Evolutionary conservation across 2,888 invertebrate genomes (phyloP).

Genomic region (Gortyna flavago): DNA sequence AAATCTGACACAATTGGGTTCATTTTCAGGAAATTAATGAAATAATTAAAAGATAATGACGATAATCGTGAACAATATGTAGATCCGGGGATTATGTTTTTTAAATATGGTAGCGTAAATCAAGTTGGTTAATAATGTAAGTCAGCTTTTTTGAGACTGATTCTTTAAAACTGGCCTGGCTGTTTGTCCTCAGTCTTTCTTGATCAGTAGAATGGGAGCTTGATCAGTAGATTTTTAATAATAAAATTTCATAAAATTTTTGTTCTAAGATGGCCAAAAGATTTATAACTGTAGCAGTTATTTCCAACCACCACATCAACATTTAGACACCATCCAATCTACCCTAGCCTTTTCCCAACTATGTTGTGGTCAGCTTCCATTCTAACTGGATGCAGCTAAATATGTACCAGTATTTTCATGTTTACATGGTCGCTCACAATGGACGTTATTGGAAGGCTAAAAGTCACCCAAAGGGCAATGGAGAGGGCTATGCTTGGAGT

Average conservation of each 20-base stretch:
- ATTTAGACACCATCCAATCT: neutral
- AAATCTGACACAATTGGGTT: conserved; percentile 16
- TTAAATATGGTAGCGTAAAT: neutral
- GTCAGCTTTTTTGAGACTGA: neutral
- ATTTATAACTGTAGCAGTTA: neutral
- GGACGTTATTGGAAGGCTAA: too few relatives aligned
- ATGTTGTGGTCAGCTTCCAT: neutral
- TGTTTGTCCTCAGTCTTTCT: neutral
- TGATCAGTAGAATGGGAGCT: neutral
- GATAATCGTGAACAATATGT: conserved; percentile 16
- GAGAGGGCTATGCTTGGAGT: too few relatives aligned
- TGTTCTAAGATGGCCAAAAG: neutral
- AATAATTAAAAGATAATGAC: conserved; percentile 6
- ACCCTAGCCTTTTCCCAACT: neutral
- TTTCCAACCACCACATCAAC: neutral
- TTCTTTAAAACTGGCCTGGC: neutral
- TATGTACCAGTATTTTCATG: neutral
- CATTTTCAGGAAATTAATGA: neutral
- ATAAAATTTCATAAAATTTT: neutral
- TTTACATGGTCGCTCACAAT: too few relatives aligned
- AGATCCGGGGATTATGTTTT: conserved; percentile 6
- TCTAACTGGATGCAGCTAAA: neutral
- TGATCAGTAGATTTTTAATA: neutral
- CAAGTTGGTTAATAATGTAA: neutral
- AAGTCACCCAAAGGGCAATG: too few relatives aligned